These are phyloP conservation scores for Phyllotreta striolata DNA, from an alignment of 2,888 invertebrate genomes.

Conservation along the genomic window DNA sequence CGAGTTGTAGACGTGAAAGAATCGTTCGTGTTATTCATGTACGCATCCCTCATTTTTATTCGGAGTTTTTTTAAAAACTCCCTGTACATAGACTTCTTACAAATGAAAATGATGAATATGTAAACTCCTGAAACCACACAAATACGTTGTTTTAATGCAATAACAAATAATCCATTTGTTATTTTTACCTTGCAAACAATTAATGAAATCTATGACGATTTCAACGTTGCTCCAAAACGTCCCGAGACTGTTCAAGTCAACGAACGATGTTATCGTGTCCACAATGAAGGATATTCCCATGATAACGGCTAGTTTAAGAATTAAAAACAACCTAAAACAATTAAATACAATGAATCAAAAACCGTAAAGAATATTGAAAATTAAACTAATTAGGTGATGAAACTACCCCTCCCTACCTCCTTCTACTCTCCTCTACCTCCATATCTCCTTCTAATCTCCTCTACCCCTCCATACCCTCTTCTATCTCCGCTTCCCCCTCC, in stretches of 20 bases:
- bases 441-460: too few relatives aligned
- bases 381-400: too few relatives aligned
- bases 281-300: constrained; percentile 81
- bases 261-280: constrained; percentile 70
- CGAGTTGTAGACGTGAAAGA: constrained; percentile 33
- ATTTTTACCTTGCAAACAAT: constrained; percentile 71
- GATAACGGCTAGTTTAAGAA: constrained; percentile 77
- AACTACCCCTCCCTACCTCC: too few relatives aligned
- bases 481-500: too few relatives aligned
- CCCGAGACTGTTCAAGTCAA: constrained; percentile 63
- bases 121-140: constrained; percentile 41
- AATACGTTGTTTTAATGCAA: neutral
- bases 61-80: constrained; percentile 32
- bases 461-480: too few relatives aligned
- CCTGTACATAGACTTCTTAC: constrained; percentile 44
- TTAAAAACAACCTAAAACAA: constrained; percentile 70
- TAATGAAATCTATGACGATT: constrained; percentile 69
- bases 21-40: constrained; percentile 20
- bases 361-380: too few relatives aligned
- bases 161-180: neutral
- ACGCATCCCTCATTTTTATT: constrained; percentile 22
- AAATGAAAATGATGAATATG: constrained; percentile 49
- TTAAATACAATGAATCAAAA: too few relatives aligned
- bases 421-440: too few relatives aligned
- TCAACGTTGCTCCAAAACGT: constrained; percentile 58